Percentiles rank a stretch among this genome's conserved stretches.
These are phyloP conservation scores for Chaetops frenatus DNA, from an alignment of 2,113 vertebrate species.

Conservation along the genomic window DNA sequence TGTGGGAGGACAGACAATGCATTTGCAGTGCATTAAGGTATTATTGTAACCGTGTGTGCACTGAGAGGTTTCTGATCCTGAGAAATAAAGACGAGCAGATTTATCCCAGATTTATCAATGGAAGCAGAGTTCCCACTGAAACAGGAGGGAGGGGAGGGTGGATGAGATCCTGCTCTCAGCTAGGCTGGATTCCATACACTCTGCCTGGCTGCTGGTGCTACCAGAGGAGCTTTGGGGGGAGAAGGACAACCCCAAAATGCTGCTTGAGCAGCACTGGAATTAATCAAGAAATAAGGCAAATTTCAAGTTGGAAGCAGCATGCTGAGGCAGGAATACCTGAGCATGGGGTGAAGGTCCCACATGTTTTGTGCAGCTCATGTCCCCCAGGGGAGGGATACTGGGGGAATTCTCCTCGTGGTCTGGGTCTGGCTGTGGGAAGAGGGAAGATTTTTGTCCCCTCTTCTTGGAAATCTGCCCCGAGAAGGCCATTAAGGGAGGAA, in stretches of 20 bases:
- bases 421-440: background rate
- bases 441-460: background rate
- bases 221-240: no score
- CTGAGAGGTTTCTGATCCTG: slow-evolving; percentile 12
- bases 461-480: background rate
- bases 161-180: background rate
- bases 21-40: slow-evolving; percentile 4
- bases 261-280: rapidly evolving
- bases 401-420: rapidly evolving
- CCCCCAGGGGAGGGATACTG: background rate
- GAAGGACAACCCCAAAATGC: background rate
- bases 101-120: slow-evolving; percentile 43
- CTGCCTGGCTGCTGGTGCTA: background rate
- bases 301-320: background rate
- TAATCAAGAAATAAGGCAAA: background rate
- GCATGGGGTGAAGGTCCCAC: background rate
- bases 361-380: background rate
- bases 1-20: background rate
- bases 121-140: background rate
- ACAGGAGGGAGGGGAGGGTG: rapidly evolving
- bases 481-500: background rate
- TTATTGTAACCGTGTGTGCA: rapidly evolving
- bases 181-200: rapidly evolving
- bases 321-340: background rate
- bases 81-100: background rate